Evolutionary conservation across 2,797 vertebrate genomes (phyloP).

Genomic region (Poecile montanus): DNA sequence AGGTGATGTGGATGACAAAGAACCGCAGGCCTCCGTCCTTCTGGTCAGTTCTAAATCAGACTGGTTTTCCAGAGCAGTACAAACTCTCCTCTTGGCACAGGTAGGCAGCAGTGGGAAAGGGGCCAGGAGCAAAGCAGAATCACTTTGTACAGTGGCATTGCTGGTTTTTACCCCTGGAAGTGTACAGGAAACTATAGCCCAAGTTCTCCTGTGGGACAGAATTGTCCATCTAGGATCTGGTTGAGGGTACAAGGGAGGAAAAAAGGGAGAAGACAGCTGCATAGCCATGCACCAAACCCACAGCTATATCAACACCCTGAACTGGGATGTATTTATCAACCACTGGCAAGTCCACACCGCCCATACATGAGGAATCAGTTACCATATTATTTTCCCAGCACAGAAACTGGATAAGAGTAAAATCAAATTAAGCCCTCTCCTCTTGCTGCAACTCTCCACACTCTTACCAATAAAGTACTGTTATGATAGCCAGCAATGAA

Average conservation of each 20-base stretch:
- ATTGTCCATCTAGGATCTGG: neutral
- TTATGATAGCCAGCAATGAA: neutral
- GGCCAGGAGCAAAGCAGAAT: neutral
- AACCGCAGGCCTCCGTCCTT: neutral
- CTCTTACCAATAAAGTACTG: neutral
- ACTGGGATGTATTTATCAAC: neutral
- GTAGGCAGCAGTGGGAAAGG: neutral
- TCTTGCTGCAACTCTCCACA: neutral
- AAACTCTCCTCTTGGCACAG: neutral
- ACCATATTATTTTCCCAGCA: neutral
- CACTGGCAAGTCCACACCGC: neutral
- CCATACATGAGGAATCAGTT: neutral
- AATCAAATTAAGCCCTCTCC: neutral
- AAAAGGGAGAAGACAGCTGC: neutral
- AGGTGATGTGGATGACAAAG: neutral
- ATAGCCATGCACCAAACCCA: neutral
- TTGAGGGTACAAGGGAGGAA: neutral
- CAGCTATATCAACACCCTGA: neutral
- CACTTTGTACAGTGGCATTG: neutral
- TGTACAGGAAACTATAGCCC: neutral
- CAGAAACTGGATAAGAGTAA: neutral
- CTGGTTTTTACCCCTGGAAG: neutral
- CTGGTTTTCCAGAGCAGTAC: neutral
- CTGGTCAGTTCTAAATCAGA: neutral
- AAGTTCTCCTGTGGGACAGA: neutral